Percentiles rank a stretch among this genome's conserved stretches.
phyloP scores from a whole-genome alignment of 2,113 vertebrate genomes.

The Peromyscus maniculatus region DNA sequence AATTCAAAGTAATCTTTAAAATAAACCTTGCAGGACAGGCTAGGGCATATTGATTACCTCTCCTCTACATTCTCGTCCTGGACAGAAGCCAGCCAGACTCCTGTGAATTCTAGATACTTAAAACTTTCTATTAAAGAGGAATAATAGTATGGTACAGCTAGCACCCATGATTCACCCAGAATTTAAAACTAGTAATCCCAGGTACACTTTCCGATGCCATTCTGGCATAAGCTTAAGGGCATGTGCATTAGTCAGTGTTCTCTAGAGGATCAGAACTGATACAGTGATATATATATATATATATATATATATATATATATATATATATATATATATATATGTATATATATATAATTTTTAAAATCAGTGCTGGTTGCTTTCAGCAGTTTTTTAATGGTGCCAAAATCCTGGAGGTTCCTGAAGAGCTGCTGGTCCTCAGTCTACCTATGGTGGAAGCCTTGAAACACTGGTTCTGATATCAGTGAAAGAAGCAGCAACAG shows the following conservation, averaged over 20 bases:
- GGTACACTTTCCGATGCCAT: background rate
- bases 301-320: too few species aligned
- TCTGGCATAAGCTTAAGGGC: constrained; percentile 11
- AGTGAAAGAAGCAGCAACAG: background rate
- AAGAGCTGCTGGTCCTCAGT: background rate
- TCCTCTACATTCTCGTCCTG: constrained; percentile 65
- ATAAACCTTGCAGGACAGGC: constrained; percentile 77
- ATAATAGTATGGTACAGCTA: constrained; percentile 1
- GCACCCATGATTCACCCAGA: background rate
- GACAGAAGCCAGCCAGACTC: constrained; percentile 67
- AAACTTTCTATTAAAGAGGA: constrained; percentile 70
- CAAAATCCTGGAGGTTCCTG: background rate
- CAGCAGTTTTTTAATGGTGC: too few species aligned
- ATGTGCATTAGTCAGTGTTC: background rate
- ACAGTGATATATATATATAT: too few species aligned
- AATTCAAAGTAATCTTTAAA: constrained; percentile 84
- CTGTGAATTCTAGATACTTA: constrained; percentile 74
- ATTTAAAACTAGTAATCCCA: constrained; percentile 48
- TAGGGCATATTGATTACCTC: constrained; percentile 77
- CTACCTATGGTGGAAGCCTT: background rate
- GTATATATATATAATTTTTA: background rate
- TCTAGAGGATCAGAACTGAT: background rate
- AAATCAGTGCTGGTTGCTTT: background rate
- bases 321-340: background rate
- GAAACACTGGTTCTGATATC: background rate